A percentile compares a stretch with the other conserved stretches of the same genome.
Conservation (phyloP, 1,140 invertebrate genomes). For the Drosophila bocki region DNA sequence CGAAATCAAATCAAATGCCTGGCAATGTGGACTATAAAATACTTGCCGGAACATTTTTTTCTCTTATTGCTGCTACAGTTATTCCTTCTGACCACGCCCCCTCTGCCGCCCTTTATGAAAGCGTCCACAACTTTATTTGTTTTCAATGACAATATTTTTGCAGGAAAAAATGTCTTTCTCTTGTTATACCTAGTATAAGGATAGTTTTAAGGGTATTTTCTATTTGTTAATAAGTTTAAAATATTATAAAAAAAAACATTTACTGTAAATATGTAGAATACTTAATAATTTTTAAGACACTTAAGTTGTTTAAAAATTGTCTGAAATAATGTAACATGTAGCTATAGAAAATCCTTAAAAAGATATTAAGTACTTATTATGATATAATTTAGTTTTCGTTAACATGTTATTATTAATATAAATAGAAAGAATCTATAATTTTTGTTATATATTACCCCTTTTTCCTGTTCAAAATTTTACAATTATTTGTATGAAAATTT, state of each 20-base stretch:
- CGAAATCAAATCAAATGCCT: slow-evolving; percentile 76
- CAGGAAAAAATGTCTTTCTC: slow-evolving; percentile 38
- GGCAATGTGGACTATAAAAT: slow-evolving; percentile 71
- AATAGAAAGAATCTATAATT: too few relatives aligned
- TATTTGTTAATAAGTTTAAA: not conserved
- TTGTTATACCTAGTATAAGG: not conserved
- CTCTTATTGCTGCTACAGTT: slow-evolving; percentile 6
- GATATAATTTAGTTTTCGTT: too few relatives aligned
- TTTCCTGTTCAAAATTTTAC: not conserved
- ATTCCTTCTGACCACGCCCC: slow-evolving; percentile 32
- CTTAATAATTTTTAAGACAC: not conserved
- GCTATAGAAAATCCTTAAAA: too few relatives aligned
- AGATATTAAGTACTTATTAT: too few relatives aligned
- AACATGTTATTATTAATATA: too few relatives aligned
- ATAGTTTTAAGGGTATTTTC: not conserved
- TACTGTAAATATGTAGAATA: not conserved
- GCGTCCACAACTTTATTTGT: slow-evolving; percentile 82
- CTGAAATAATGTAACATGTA: too few relatives aligned
- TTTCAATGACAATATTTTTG: slow-evolving; percentile 82
- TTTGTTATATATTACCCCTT: not conserved
- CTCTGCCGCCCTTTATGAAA: slow-evolving; percentile 71
- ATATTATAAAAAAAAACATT: not conserved
- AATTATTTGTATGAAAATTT: not conserved
- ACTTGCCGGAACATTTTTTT: slow-evolving; percentile 45
- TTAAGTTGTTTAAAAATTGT: too few relatives aligned